phyloP scores from a whole-genome alignment of 2,797 vertebrate species.

The Gobionotothen gibberifrons region DNA sequence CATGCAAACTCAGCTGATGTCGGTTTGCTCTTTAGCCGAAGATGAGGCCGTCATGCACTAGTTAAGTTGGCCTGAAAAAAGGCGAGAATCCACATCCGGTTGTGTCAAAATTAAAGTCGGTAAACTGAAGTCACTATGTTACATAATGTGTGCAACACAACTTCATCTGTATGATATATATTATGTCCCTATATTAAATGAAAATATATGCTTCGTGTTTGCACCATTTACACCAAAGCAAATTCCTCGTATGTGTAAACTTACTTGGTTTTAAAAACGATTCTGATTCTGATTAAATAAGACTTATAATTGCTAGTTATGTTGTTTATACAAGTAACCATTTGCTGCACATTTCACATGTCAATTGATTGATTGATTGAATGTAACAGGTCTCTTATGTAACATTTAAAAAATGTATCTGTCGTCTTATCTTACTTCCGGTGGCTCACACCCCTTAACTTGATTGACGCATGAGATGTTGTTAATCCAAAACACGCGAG shows the following conservation, averaged over 20 bases:
- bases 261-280: not conserved
- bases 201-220: not conserved
- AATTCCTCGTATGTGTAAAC: too few species aligned
- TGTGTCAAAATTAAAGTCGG: slow-evolving; percentile 41
- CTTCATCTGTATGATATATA: accelerated
- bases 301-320: not conserved
- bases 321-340: not conserved
- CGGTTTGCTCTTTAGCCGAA: slow-evolving; percentile 64
- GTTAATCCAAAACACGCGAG: slow-evolving; percentile 55
- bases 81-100: slow-evolving; percentile 31
- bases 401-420: not conserved
- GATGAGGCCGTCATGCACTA: slow-evolving; percentile 37
- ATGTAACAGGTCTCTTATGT: not conserved
- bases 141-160: not conserved
- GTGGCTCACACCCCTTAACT: slow-evolving; percentile 1
- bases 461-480: slow-evolving; percentile 13
- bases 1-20: slow-evolving; percentile 76
- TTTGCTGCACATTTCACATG: not conserved
- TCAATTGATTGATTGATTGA: too few species aligned
- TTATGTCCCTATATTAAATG: not conserved
- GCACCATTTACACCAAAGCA: too few species aligned
- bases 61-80: not conserved
- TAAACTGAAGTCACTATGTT: not conserved
- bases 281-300: too few species aligned
- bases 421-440: not conserved